Percentiles rank a stretch among this genome's conserved stretches.
Conservation (phyloP, 2,888 invertebrate genomes). For the Pollenia labialis region DNA sequence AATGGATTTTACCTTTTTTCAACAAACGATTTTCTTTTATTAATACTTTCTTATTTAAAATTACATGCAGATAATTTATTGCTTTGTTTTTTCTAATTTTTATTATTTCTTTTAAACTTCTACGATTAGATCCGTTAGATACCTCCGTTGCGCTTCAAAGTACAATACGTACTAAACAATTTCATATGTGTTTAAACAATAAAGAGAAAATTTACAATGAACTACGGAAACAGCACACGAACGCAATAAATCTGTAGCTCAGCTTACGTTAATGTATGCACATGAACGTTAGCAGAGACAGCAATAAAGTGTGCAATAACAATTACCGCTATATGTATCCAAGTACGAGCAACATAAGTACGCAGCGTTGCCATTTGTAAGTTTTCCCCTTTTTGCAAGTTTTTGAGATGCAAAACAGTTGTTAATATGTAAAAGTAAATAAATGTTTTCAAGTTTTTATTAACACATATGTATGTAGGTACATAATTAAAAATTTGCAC, state of each 20-base stretch:
- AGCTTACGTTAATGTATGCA: background rate
- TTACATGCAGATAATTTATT: no score
- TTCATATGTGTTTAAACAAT: constrained; percentile 68
- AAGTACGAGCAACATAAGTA: background rate
- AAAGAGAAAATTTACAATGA: constrained; percentile 73
- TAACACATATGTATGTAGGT: no score
- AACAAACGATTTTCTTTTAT: no score
- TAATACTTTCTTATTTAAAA: no score
- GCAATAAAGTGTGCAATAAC: background rate
- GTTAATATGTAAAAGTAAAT: no score
- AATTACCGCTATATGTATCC: constrained; percentile 26
- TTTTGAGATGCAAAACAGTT: no score
- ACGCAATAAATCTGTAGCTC: constrained; percentile 4
- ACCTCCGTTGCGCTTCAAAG: constrained; percentile 80
- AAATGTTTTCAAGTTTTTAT: no score
- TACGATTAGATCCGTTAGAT: constrained; percentile 74
- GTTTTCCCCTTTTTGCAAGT: background rate
- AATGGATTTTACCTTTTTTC: no score
- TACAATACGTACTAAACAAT: constrained; percentile 80
- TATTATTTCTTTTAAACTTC: constrained; percentile 47
- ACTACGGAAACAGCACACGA: background rate
- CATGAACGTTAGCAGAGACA: constrained; percentile 3
- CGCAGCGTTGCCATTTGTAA: background rate
- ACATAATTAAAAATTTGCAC: no score
- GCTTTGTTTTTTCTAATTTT: constrained; percentile 2